Base-by-base conservation (phyloP, 2,797 vertebrate genomes). In the Rhynchonycteris naso region DNA sequence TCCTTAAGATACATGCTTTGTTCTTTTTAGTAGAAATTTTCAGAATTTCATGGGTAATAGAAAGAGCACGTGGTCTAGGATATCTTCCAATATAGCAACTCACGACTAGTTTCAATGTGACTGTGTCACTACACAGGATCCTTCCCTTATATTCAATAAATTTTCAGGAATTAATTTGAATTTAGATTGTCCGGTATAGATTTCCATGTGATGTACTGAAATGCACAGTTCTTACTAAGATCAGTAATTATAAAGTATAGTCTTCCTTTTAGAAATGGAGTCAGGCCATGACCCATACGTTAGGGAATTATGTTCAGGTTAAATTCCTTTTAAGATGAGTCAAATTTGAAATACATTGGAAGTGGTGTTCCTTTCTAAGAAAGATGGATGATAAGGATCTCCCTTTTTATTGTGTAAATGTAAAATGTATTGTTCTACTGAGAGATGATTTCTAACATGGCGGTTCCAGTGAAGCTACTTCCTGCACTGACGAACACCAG, bases 301-400 rank as follows among this genome's bases (percentile, higher is more conserved):
- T 65, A 88, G 35, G 38, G 50, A 87, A 86, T 88, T 68, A 75
- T 35, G n/a, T 72, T 14, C 16, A 66, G 52, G 30, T 71, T 75
- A 91, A 90, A 93, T 82, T 95, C 18, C 59, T 90, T 87, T 96
- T 85, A 24, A 92, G 75, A 52, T 88, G 26, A 90, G 92, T 43
- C 88, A 61, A 96, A 92, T 83, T 96, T 85, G 65, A 76, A 76
- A 50, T 78, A 75, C 28, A 68, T 30, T 56, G 75, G 35, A 13
- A 82, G 72, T n/a, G 50, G 43, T 58, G 10, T 47, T 56, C 35
- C 9, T 86, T 75, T 78, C 75, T 89, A 88, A 83, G 74, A 92
- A 90, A 81, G 58, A 65, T 58, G 35, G 28, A 33, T 80, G n/a
- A 66, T 63, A 56, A 79, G 13, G 13, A n/a, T 79, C 61, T 95